These are phyloP conservation scores for Chrysomela aeneicollis DNA, from an alignment of 2,888 invertebrate genomes.

Conservation along the genomic window DNA sequence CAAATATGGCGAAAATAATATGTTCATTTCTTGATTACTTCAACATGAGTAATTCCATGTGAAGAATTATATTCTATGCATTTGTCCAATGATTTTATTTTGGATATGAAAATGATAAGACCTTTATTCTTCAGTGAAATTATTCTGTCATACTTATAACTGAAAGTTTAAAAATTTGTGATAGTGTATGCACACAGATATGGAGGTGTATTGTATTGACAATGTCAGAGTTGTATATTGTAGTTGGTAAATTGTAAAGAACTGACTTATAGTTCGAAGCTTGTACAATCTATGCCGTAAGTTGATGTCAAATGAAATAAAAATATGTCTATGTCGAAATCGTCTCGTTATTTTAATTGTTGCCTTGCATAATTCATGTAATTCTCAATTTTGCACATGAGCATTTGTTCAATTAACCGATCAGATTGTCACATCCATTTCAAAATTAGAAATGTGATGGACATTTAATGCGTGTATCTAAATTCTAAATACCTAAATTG, in stretches of 20 bases:
- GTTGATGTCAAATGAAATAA: constrained; percentile 59
- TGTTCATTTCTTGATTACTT: too few relatives aligned
- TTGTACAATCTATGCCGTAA: constrained; percentile 61
- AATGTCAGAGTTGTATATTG: constrained; percentile 59
- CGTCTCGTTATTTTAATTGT: constrained; percentile 20
- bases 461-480: too few relatives aligned
- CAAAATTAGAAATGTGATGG: too few relatives aligned
- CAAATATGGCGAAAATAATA: too few relatives aligned
- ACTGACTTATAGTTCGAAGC: constrained; percentile 54
- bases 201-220: constrained; percentile 59
- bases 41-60: neutral
- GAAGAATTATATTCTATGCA: constrained; percentile 15
- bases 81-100: neutral
- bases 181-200: constrained; percentile 54
- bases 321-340: constrained; percentile 50
- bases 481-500: too few relatives aligned
- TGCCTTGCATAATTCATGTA: neutral
- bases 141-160: constrained; percentile 21
- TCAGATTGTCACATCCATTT: too few relatives aligned
- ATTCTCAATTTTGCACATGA: neutral
- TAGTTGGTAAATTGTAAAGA: constrained; percentile 57
- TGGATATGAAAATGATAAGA: too few relatives aligned
- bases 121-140: neutral
- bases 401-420: too few relatives aligned
- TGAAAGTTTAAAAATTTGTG: constrained; percentile 50